phyloP scores from a whole-genome alignment of 2,797 vertebrate species.

The Geotrypetes seraphini region DNA sequence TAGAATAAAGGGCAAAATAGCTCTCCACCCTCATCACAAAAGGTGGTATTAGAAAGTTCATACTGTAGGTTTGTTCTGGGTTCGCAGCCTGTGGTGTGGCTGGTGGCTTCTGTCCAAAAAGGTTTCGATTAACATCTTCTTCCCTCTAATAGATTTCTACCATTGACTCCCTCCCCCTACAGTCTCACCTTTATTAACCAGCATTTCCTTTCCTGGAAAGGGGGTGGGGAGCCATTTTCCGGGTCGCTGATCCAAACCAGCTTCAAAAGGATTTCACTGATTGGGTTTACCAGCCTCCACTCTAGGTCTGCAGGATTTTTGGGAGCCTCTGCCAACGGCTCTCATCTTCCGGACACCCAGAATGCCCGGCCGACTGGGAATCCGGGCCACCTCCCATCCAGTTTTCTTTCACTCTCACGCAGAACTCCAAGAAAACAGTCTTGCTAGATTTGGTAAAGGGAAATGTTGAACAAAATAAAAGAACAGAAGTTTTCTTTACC shows the following conservation, averaged over 20 bases:
- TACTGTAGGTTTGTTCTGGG: no score
- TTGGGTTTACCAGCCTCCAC: constrained; percentile 63
- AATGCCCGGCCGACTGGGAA: no score
- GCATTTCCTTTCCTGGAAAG: constrained; percentile 77
- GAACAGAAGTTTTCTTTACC: no score
- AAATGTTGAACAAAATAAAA: no score
- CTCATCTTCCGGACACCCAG: no score
- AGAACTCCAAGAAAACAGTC: no score
- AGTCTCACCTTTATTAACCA: constrained; percentile 67
- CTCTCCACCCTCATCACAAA: no score
- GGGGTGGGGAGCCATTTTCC: constrained; percentile 84
- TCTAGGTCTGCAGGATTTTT: constrained; percentile 41
- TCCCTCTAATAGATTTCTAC: constrained; percentile 60
- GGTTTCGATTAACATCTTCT: constrained; percentile 48
- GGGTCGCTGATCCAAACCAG: constrained; percentile 74
- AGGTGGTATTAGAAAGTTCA: no score
- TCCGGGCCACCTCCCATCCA: no score
- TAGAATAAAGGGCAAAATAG: no score
- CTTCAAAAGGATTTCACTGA: constrained; percentile 71
- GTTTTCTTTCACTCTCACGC: no score
- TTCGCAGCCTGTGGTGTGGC: not conserved
- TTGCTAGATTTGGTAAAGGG: no score
- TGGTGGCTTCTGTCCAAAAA: constrained; percentile 52
- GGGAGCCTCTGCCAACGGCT: constrained; percentile 27
- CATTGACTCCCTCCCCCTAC: constrained; percentile 62